Evolutionary conservation across 1,140 invertebrate genomes (phyloP).

Genomic region (Lepidurus couesii): DNA sequence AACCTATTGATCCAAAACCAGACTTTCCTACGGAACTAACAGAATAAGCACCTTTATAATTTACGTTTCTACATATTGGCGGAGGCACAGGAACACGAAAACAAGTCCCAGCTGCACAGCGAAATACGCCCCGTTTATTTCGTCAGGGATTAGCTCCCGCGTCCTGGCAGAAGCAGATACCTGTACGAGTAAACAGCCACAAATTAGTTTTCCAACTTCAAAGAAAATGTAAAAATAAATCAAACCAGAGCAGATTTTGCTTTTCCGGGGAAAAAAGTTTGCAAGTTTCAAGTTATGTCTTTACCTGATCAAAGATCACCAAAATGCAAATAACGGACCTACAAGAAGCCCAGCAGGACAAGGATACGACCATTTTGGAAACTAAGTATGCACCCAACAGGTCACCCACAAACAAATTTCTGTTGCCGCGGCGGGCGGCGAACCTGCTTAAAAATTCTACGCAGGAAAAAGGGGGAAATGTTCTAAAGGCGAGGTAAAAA

Average conservation of each 20-base stretch:
- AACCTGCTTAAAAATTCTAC: too few species aligned
- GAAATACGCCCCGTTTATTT: neutral
- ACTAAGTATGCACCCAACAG: neutral
- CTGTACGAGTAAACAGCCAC: neutral
- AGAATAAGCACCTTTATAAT: neutral
- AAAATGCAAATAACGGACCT: neutral
- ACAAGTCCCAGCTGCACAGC: neutral
- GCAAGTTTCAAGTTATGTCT: neutral
- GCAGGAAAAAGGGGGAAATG: too few species aligned
- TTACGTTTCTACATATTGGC: neutral
- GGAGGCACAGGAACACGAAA: neutral
- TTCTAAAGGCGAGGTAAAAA: too few species aligned
- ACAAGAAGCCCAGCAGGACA: neutral
- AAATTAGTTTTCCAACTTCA: neutral
- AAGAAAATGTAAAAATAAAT: neutral
- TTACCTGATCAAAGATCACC: neutral
- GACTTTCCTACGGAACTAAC: neutral
- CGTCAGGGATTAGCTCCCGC: neutral
- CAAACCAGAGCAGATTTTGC: neutral
- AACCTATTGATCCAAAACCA: constrained; percentile 1
- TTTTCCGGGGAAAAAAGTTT: neutral
- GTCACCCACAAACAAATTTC: neutral
- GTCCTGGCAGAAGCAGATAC: neutral
- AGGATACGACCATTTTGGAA: neutral
- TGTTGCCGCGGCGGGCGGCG: too few species aligned